Conservation (phyloP, 2,888 invertebrate genomes). For the Clunio marinus region DNA sequence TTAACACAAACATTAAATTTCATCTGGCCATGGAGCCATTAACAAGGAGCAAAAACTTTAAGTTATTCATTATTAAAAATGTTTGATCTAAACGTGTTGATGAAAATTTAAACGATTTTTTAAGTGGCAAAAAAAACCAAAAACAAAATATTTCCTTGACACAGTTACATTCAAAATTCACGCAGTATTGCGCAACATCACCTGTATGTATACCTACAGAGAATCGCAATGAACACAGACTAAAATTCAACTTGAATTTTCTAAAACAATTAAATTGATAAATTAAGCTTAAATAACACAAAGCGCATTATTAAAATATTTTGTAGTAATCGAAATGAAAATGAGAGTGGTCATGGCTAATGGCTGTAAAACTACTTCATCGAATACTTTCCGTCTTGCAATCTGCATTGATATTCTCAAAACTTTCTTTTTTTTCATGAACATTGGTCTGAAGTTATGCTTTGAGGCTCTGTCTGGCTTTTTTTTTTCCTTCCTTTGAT, state of each 20-base stretch:
- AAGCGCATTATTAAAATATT: neutral
- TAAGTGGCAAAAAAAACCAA: constrained; percentile 18
- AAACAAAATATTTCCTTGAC: constrained; percentile 26
- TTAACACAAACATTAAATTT: too few species aligned
- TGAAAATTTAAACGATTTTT: neutral
- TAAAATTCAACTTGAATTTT: constrained; percentile 10
- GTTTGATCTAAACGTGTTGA: neutral
- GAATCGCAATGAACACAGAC: neutral
- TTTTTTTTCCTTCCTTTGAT: constrained; percentile 2
- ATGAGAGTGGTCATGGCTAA: neutral
- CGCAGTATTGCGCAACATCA: constrained; percentile 34
- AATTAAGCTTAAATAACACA: neutral
- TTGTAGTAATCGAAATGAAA: neutral
- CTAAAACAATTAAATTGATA: constrained; percentile 1
- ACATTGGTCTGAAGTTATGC: constrained; percentile 7
- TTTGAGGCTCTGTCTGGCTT: constrained; percentile 6
- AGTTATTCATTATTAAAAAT: too few species aligned
- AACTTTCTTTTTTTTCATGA: constrained; percentile 13
- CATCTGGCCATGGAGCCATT: too few species aligned
- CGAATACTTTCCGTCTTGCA: neutral
- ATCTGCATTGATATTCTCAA: constrained; percentile 1
- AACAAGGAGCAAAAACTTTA: too few species aligned
- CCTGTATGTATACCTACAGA: constrained; percentile 4
- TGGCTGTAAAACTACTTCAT: neutral
- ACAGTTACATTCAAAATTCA: constrained; percentile 35